Evolutionary conservation across 2,113 vertebrate species (phyloP), one percentile per base, ranked within the genome.

Genomic region (Silurus meridionalis): DNA sequence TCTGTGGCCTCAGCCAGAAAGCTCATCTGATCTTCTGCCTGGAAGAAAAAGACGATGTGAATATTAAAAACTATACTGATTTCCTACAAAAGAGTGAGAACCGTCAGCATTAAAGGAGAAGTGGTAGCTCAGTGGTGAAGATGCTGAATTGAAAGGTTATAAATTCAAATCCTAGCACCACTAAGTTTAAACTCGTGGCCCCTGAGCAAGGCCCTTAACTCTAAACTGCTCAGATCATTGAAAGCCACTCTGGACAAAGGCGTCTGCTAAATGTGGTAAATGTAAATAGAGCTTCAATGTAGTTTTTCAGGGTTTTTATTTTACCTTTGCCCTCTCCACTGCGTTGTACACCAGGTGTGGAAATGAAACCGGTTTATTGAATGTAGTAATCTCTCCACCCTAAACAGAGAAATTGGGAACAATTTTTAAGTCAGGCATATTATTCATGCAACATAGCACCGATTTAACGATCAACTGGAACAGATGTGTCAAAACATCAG

Each of bases 21-120:
- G 46, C n/a, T 86, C 25, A 89, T 7, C 25, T 88, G 28, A 61
- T 84, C 81, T 58, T 60, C 89, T 55, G 52, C 14, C 89, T 89
- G 86, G 14, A 48, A 6, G 1, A 25, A 89, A 58, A 81, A 78
- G 4, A 58, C 2, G 23, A 8, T 37, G 0, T 80, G 9, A 63
- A 14, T 11, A 13, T 80, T 2, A 37, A 4, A 25, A 80, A 10
- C 5, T 13, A 2, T 67, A 82, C 0, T 28, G 8, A 25, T 48
- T 7, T 13, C 6, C 8, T 71, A 21, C n/a, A 55, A 83, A 83
- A 21, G 8, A 1, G n/a, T 53, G 17, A 7, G n/a, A 69, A 17
- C 23, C 1, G 21, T 37, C 37, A 37, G 37, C 28, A 37, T 37
- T 1, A 2, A 37, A 37, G 2, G 37, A 37, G 37, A 37, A 37